Base-by-base conservation (phyloP, 2,113 vertebrate genomes). In the Myrmecophaga tridactyla region DNA sequence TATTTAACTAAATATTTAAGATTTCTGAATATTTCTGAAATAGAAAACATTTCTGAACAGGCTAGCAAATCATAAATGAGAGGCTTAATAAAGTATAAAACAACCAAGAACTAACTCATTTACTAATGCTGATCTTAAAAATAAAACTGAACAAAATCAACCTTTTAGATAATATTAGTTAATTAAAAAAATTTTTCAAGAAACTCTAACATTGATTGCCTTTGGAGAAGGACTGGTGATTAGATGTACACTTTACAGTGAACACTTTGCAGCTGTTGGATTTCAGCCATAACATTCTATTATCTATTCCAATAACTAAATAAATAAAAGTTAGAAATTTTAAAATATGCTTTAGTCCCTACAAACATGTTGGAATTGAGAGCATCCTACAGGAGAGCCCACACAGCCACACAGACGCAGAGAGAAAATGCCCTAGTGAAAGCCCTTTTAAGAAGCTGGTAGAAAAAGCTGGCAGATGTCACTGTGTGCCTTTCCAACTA, bases 121-220 rank as follows among this genome's bases (percentile, higher is more conserved):
- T 89, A 85, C 18, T 90, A 46, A 86, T 53, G 51, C 4, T 20
- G 23, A 65, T 27, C 34, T 56, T 65, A 92, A 93, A 94, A 90
- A 53, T 39, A 76, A 94, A 93, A 70, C 43, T n/a, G 60, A 95
- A 75, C 7, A 56, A 91, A 85, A 86, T 31, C 39, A 96, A 67
- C 4, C 23, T 15, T 92, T 82, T 67, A 84, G 56, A 80, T 73
- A 95, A 90, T 78, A 89, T 65, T 69, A 70, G 27, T 80, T 92
- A 89, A 51, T 29, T 65, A 58, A 43, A 86, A 94, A 89, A 94
- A 77, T 78, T 13, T 88, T 97, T 96, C 27, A 46, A 81, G 46
- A 90, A 76, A 80, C 25, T 76, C 53, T 95, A 90, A 94, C 36
- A 90, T 9, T 43, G 11, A 81, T 94, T 69, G 51, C 29, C 48